These are phyloP conservation scores for Lutraria lutraria DNA, from an alignment of 2,888 invertebrate genomes.

Conservation along the genomic window DNA sequence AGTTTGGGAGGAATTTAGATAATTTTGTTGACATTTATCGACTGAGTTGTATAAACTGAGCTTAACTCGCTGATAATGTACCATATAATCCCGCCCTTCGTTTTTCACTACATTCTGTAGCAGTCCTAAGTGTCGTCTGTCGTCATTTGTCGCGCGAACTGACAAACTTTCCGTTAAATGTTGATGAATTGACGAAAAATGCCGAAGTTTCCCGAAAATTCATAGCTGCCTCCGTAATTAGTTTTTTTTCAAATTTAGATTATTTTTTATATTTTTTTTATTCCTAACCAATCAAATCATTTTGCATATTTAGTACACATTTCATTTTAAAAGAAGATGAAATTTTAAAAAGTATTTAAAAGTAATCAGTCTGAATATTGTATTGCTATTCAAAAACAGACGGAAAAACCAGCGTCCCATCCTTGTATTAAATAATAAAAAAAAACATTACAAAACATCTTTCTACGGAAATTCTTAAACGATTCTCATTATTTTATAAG, in stretches of 20 bases:
- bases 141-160: conserved; percentile 52
- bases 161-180: conserved; percentile 26
- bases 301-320: not conserved
- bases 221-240: not conserved
- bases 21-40: conserved; percentile 65
- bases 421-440: no score
- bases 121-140: conserved; percentile 44
- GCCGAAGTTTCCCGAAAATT: conserved; percentile 2
- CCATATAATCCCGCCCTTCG: conserved; percentile 64
- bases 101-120: conserved; percentile 58
- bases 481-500: not conserved
- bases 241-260: not conserved
- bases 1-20: conserved; percentile 60
- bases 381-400: no score
- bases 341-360: not conserved
- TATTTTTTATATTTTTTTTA: not conserved
- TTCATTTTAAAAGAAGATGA: not conserved
- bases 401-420: no score
- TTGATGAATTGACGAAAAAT: conserved; percentile 20
- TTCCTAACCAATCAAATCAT: not conserved
- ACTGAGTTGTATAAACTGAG: conserved; percentile 62
- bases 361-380: no score
- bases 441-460: no score
- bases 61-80: conserved; percentile 57
- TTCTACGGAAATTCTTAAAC: no score